phyloP scores from a whole-genome alignment of 2,113 vertebrate genomes.

The Apaloderma vittatum region DNA sequence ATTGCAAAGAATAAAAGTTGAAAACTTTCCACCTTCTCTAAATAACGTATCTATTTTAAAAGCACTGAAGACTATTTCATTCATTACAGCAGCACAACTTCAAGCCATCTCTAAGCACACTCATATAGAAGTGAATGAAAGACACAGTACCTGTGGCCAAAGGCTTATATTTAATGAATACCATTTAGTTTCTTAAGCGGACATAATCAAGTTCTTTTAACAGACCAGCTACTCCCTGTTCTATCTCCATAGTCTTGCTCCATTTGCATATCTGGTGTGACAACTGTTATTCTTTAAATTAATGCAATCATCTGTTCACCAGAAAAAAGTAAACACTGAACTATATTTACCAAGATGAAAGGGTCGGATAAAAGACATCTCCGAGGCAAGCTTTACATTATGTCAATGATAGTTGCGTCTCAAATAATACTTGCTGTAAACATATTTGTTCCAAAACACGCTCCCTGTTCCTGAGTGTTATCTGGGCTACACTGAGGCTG shows the following conservation, averaged over 20 bases:
- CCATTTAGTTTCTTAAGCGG: background rate
- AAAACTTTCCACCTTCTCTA: conserved; percentile 13
- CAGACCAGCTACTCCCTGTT: background rate
- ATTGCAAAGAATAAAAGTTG: background rate
- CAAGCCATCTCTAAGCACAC: background rate
- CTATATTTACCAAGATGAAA: conserved; percentile 30
- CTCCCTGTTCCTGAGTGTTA: background rate
- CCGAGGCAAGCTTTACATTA: background rate
- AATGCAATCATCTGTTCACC: background rate
- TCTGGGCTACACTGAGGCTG: background rate
- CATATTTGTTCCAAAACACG: conserved; percentile 4
- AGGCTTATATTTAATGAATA: background rate
- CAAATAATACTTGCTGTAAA: conserved; percentile 8
- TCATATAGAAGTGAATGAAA: background rate
- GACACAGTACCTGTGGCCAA: background rate
- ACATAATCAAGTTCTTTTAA: conserved; percentile 21
- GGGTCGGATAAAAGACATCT: background rate
- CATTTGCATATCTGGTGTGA: background rate
- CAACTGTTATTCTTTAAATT: conserved; percentile 23
- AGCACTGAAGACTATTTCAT: background rate
- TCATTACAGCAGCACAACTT: background rate
- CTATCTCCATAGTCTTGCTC: conserved; percentile 4
- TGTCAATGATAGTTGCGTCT: background rate
- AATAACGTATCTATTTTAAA: background rate
- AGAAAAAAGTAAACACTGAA: background rate